Base-by-base conservation (phyloP, 2,888 invertebrate genomes). In the Apamea monoglypha region DNA sequence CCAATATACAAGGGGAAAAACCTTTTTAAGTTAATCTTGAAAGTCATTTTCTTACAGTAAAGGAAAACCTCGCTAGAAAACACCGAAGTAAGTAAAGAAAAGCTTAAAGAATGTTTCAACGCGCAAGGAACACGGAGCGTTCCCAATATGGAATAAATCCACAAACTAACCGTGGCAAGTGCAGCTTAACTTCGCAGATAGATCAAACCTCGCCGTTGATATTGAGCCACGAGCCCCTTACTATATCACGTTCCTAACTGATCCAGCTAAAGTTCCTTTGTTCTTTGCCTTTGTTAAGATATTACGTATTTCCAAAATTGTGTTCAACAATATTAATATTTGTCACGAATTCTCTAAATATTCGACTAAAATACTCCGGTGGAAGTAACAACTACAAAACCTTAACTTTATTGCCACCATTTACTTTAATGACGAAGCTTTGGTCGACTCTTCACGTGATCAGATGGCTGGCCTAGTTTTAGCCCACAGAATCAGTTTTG, bases 181-280 rank as follows among this genome's bases (percentile, higher is more conserved):
- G 29, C 14, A 61, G 53, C 61, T 80, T 76, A 76, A 76, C 76
- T 76, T 56, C 25, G 18, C 25, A 63, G 18, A 56, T n/a, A 68
- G 44, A 36, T 47, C 36, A 68, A 63, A 21, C 25, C 25, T 47
- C 44, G 5, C 16, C 16, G 10, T 18, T 29, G 53, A 7, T 18
- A 25, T 36, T 83, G 56, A 80, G 83, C 68, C 68, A 40, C 36
- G 21, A 40, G 0, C 10, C 16, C 0, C 40, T 25, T 0, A 77
- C 40, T 69, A 25, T 16, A 50, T 64, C 83, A 81, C 78, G 78
- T 83, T 76, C n/a, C 16, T 7, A 36, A 47, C 53, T 47, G 83
- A 76, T 68, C 76, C 44, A 63, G 18, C 7, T 16, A 21, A 82
- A 69, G 68, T 83, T n/a, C 7, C 56, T 50, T 59, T 14, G 14